Evolutionary conservation across 2,113 vertebrate species (phyloP).

Genomic region (Parotia lawesii): DNA sequence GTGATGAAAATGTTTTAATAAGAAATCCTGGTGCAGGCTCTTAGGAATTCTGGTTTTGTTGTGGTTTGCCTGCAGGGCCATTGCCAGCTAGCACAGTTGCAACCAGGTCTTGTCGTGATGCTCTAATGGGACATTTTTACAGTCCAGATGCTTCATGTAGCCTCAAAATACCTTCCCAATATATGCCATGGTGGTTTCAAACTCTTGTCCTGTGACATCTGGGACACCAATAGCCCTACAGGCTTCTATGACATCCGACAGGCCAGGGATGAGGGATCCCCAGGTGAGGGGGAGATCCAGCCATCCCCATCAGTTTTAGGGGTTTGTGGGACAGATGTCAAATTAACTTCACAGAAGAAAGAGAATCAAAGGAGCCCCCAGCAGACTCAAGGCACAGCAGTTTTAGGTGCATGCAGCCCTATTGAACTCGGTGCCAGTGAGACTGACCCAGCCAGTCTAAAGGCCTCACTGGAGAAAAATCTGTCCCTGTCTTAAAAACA

Average conservation of each 20-base stretch:
- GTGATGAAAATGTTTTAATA: neutral
- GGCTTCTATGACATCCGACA: neutral
- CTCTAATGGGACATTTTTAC: neutral
- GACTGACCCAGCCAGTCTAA: neutral
- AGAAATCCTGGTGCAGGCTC: neutral
- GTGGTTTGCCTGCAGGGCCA: neutral
- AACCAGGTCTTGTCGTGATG: fast-evolving
- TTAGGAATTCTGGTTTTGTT: neutral
- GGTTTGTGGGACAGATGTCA: neutral
- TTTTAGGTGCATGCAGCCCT: neutral
- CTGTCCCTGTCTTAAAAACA: neutral
- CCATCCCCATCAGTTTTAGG: neutral
- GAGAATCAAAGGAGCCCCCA: neutral
- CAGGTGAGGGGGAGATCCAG: neutral
- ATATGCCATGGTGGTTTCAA: neutral
- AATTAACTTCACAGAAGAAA: neutral
- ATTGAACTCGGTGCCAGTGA: neutral
- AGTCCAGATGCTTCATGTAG: neutral
- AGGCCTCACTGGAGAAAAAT: neutral
- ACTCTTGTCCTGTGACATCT: neutral
- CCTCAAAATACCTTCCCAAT: neutral
- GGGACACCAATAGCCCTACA: fast-evolving
- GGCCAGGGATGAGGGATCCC: neutral
- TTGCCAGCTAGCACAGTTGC: neutral
- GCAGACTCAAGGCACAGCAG: neutral